A percentile compares a stretch with the other conserved stretches of the same genome.
Conservation (phyloP, 2,113 vertebrate species). For the Cyphomyrus plagiostoma region DNA sequence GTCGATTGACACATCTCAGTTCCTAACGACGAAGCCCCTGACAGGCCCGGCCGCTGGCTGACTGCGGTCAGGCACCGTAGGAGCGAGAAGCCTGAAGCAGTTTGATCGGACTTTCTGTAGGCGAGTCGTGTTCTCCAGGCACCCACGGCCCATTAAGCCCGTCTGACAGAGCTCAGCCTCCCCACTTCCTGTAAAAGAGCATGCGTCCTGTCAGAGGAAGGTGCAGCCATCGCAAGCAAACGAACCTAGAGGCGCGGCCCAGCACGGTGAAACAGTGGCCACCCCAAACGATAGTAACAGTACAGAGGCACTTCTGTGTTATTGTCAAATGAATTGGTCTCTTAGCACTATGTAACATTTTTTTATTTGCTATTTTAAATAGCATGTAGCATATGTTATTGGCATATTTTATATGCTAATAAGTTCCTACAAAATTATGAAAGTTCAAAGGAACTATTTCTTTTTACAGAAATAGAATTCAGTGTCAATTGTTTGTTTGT, state of each 20-base stretch:
- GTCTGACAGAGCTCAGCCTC: not conserved
- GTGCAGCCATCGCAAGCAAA: not conserved
- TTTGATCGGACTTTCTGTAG: not conserved
- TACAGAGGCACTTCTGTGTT: not conserved
- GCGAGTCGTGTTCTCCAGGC: not conserved
- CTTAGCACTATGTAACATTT: not conserved
- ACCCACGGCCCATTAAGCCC: not conserved
- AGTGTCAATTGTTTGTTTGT: not conserved
- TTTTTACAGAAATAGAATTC: not conserved
- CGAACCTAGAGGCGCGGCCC: no score
- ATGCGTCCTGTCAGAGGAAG: not conserved
- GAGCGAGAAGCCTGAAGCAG: not conserved
- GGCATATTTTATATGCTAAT: not conserved
- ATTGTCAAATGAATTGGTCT: not conserved
- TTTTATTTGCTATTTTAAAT: not conserved
- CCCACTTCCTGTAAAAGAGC: not conserved
- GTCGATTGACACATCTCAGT: slow-evolving; percentile 45
- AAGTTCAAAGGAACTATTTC: not conserved
- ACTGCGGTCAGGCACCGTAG: not conserved
- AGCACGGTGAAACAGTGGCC: not conserved
- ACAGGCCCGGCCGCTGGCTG: not conserved
- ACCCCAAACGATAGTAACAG: not conserved
- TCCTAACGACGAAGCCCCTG: slow-evolving; percentile 14
- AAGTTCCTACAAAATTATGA: not conserved
- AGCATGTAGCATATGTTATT: not conserved